Conservation (phyloP, 2,113 vertebrate genomes). For the Diadophis punctatus region DNA sequence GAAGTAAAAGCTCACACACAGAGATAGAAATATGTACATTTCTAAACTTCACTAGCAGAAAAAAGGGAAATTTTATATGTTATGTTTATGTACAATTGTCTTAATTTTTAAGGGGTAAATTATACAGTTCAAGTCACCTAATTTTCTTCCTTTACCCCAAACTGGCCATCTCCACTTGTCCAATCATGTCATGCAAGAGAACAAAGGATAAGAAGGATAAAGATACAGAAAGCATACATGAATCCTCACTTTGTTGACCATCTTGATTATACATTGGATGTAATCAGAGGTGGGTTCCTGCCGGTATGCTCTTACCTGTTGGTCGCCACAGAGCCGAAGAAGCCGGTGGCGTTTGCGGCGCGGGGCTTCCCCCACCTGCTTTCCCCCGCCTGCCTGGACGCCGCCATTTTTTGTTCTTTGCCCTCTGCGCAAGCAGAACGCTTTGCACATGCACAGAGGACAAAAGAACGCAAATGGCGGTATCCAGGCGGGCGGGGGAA, state of each 20-base stretch:
- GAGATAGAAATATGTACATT: background rate
- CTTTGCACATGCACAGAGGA: too few species aligned
- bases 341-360: too few species aligned
- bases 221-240: background rate
- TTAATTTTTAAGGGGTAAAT: background rate
- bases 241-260: background rate
- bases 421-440: too few species aligned
- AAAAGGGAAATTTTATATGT: background rate
- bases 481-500: too few species aligned
- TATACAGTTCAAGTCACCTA: background rate
- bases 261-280: background rate
- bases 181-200: background rate
- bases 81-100: background rate
- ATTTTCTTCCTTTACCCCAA: background rate
- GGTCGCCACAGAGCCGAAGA: too few species aligned
- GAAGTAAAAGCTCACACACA: background rate
- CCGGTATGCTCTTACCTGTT: too few species aligned
- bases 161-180: background rate
- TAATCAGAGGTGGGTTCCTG: too few species aligned
- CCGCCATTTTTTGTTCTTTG: too few species aligned
- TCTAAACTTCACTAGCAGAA: constrained; percentile 28
- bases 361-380: too few species aligned
- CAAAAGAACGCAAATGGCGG: too few species aligned
- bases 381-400: too few species aligned
- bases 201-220: background rate